Percentiles rank a stretch among this genome's conserved stretches.
Evolutionary conservation across 2,797 vertebrate genomes (phyloP).

Genomic region (Thunnus albacares): DNA sequence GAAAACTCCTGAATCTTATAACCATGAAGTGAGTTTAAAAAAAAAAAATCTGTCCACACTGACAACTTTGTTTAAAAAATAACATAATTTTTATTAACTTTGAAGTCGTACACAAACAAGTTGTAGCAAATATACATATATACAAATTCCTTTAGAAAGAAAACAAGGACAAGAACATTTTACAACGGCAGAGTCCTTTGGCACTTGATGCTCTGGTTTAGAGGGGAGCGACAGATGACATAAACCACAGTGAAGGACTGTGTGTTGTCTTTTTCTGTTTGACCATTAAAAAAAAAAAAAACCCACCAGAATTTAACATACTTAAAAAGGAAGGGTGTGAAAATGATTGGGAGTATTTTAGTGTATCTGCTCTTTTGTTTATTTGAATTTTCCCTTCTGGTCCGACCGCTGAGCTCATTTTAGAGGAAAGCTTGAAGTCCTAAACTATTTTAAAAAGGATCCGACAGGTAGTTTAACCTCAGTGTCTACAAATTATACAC

Average conservation of each 20-base stretch:
- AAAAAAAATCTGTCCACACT: no score
- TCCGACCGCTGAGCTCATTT: no score
- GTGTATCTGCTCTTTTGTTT: no score
- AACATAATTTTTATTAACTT: slow-evolving; percentile 67
- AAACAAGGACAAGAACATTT: slow-evolving; percentile 20
- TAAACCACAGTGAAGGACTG: neutral
- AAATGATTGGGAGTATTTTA: no score
- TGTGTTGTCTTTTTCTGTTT: no score
- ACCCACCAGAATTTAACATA: neutral
- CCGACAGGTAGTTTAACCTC: no score
- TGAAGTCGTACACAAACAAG: slow-evolving; percentile 64
- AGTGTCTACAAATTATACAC: neutral
- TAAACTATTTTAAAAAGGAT: no score
- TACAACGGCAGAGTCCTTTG: slow-evolving; percentile 51
- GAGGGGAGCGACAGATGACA: neutral
- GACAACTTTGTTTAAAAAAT: slow-evolving; percentile 43
- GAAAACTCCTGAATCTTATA: no score
- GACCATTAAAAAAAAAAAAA: neutral
- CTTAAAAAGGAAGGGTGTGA: neutral
- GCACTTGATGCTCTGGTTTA: slow-evolving; percentile 54
- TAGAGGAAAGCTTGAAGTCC: no score
- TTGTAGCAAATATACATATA: slow-evolving; percentile 72
- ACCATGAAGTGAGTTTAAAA: no score
- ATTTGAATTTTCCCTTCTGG: no score
- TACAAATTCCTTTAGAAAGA: slow-evolving; percentile 57